Conservation (phyloP, 2,113 vertebrate genomes). For the Ciconia stormi region DNA sequence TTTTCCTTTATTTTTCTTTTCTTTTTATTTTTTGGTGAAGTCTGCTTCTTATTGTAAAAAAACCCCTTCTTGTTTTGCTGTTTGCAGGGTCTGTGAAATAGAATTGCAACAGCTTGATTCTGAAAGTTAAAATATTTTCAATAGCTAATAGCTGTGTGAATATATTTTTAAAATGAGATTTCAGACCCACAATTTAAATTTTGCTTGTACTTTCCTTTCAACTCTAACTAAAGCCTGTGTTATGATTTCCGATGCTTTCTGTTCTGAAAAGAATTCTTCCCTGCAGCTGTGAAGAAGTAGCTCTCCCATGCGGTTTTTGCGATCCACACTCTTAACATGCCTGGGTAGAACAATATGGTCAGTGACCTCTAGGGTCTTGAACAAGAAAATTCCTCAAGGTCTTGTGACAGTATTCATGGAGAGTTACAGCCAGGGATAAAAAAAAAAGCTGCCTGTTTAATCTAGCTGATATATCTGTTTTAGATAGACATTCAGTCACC, state of each 20-base stretch:
- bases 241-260: constrained; percentile 30
- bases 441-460: background rate
- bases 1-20: background rate
- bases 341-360: constrained; percentile 12
- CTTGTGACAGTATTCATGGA: background rate
- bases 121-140: constrained; percentile 42
- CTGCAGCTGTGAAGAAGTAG: constrained; percentile 14
- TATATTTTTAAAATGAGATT: constrained; percentile 20
- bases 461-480: background rate
- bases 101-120: background rate
- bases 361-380: background rate
- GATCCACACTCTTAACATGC: background rate
- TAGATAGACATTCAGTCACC: background rate
- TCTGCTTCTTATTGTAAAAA: background rate
- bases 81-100: constrained; percentile 1
- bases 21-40: background rate
- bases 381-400: background rate
- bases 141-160: background rate
- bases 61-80: background rate
- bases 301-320: background rate
- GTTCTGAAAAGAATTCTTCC: constrained; percentile 37
- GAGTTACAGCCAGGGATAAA: background rate
- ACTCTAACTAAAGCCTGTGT: background rate
- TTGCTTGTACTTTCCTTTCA: constrained; percentile 40
- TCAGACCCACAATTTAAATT: constrained; percentile 26